A percentile compares a stretch with the other conserved stretches of the same genome.
Conservation (phyloP, 2,888 invertebrate genomes). For the Oxyteleia sp. region DNA sequence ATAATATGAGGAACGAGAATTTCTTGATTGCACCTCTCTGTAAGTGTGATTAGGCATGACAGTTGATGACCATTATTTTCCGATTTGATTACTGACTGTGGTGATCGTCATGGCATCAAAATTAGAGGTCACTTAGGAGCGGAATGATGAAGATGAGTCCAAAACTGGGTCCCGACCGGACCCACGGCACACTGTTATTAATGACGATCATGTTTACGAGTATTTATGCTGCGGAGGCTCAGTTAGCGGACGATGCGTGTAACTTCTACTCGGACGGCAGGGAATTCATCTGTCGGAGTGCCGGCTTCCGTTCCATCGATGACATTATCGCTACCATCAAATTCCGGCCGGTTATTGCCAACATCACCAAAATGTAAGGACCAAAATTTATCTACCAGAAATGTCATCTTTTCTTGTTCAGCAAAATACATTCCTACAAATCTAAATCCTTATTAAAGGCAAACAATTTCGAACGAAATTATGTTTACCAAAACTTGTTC, state of each 20-base stretch:
- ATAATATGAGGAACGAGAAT: not conserved
- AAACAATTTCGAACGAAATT: no score
- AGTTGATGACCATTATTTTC: not conserved
- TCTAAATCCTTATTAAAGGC: no score
- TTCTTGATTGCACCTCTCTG: not conserved
- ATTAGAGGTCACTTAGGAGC: conserved; percentile 34
- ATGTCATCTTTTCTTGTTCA: no score
- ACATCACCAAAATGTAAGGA: conserved; percentile 84
- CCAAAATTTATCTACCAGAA: not conserved
- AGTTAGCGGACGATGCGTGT: conserved; percentile 75
- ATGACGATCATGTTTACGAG: conserved; percentile 17
- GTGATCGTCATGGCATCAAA: conserved; percentile 7
- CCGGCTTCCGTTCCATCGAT: conserved; percentile 79
- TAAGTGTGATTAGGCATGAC: not conserved
- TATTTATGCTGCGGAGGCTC: conserved; percentile 49
- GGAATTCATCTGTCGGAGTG: conserved; percentile 81
- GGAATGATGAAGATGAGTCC: conserved; percentile 47
- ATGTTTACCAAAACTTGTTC: no score
- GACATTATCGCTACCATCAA: conserved; percentile 75
- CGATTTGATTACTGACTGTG: not conserved
- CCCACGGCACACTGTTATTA: conserved; percentile 16
- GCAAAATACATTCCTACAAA: no score
- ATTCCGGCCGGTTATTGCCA: conserved; percentile 73
- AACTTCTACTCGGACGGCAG: conserved; percentile 82
- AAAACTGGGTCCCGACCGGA: conserved; percentile 28